Evolutionary conservation across 53 echinoderm and acorn worm species (phyloP).

Genomic region (Temnopleurus reevesii): DNA sequence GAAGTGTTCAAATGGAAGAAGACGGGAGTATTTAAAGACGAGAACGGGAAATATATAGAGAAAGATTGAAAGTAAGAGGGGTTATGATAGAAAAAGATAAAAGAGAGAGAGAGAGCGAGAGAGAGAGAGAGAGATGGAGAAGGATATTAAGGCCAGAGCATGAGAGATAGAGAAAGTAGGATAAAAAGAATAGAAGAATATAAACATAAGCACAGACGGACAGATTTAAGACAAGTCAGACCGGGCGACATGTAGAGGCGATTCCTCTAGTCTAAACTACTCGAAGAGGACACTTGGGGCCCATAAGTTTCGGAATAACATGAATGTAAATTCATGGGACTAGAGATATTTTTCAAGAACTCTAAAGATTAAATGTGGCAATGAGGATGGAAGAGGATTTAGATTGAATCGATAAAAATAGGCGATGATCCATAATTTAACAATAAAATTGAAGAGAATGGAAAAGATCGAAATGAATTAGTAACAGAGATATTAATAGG

Average conservation of each 20-base stretch:
- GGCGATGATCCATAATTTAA: too few species aligned
- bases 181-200: background rate
- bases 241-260: background rate
- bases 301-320: background rate
- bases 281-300: conserved; percentile 22
- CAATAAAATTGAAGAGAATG: too few species aligned
- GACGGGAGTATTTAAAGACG: background rate
- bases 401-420: too few species aligned
- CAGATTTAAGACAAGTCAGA: too few species aligned
- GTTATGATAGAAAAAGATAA: too few species aligned
- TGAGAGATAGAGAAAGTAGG: background rate
- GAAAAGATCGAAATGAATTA: too few species aligned
- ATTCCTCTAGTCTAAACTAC: background rate
- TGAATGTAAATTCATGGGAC: background rate
- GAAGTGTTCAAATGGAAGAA: background rate
- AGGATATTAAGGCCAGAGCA: too few species aligned
- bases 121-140: background rate
- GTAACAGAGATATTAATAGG: too few species aligned
- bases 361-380: too few species aligned
- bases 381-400: too few species aligned
- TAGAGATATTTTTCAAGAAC: too few species aligned
- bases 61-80: background rate
- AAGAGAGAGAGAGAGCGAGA: background rate
- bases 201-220: too few species aligned
- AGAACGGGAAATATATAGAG: background rate